A percentile compares a stretch with the other conserved stretches of the same genome.
Evolutionary conservation across 2,797 vertebrate genomes (phyloP).

Genomic region (Trachurus trachurus): DNA sequence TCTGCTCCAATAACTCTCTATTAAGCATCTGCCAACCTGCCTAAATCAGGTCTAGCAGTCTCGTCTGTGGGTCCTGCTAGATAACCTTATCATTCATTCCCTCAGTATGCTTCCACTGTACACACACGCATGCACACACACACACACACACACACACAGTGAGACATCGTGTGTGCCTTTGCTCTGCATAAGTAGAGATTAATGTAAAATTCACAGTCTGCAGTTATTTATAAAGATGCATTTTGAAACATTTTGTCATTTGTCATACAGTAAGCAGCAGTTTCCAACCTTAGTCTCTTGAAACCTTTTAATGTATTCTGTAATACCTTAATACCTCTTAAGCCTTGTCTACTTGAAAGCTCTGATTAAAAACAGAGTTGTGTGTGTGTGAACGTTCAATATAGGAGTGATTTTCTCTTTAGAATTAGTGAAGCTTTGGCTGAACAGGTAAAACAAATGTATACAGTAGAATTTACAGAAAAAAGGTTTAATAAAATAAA

Average conservation of each 20-base stretch:
- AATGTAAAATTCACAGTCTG: neutral
- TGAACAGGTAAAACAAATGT: neutral
- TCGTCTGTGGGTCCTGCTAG: constrained; percentile 36
- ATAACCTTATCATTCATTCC: constrained; percentile 10
- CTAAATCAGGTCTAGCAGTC: constrained; percentile 43
- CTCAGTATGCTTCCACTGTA: neutral
- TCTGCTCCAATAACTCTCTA: constrained; percentile 56
- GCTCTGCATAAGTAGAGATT: neutral
- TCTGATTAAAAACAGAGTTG: neutral
- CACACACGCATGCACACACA: neutral
- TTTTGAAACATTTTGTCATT: neutral
- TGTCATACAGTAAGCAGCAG: too few relatives aligned
- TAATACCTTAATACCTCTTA: neutral
- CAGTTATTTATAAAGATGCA: neutral
- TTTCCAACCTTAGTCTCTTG: neutral
- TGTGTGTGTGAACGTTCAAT: neutral
- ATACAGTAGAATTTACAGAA: neutral
- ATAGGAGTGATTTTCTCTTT: neutral
- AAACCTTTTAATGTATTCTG: neutral
- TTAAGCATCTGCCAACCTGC: constrained; percentile 39
- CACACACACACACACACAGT: neutral
- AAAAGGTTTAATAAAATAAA: neutral
- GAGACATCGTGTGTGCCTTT: neutral
- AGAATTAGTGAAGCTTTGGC: neutral
- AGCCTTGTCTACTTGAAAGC: neutral